These are phyloP conservation scores for Portunus trituberculatus DNA, from an alignment of 1,140 invertebrate genomes.

Conservation along the genomic window DNA sequence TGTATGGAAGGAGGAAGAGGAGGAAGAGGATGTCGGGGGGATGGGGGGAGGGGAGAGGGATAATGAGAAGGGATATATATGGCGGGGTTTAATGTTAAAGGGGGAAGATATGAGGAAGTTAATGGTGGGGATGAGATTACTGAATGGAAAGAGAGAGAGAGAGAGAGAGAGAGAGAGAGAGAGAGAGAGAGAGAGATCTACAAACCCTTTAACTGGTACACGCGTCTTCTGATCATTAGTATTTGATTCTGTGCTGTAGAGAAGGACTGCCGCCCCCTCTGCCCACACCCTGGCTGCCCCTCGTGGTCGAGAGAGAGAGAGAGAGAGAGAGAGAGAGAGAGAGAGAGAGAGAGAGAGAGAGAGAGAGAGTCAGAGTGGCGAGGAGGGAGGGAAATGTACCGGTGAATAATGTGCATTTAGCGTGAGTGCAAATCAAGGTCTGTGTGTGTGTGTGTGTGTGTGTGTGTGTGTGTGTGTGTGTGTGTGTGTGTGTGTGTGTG, in stretches of 20 bases:
- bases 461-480: not conserved
- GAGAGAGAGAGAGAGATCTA: too few species aligned
- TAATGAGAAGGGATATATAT: not conserved
- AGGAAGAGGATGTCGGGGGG: not conserved
- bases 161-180: too few species aligned
- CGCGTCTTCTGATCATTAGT: too few species aligned
- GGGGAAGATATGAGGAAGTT: not conserved
- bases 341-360: constrained; percentile 20
- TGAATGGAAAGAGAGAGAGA: not conserved
- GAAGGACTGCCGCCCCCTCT: too few species aligned
- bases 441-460: constrained; percentile 7
- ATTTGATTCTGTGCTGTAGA: too few species aligned
- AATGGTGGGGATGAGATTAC: not conserved
- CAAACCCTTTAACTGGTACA: too few species aligned
- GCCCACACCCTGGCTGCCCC: too few species aligned
- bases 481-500: too few species aligned
- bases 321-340: constrained; percentile 20
- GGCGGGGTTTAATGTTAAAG: not conserved
- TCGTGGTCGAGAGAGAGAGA: not conserved
- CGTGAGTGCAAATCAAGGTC: not conserved
- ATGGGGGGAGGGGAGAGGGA: not conserved
- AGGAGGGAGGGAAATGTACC: not conserved
- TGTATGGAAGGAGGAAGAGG: not conserved
- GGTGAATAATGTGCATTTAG: not conserved
- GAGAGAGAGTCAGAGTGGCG: not conserved